Conservation (phyloP, 2,797 vertebrate genomes). For the Channallabes apus region DNA sequence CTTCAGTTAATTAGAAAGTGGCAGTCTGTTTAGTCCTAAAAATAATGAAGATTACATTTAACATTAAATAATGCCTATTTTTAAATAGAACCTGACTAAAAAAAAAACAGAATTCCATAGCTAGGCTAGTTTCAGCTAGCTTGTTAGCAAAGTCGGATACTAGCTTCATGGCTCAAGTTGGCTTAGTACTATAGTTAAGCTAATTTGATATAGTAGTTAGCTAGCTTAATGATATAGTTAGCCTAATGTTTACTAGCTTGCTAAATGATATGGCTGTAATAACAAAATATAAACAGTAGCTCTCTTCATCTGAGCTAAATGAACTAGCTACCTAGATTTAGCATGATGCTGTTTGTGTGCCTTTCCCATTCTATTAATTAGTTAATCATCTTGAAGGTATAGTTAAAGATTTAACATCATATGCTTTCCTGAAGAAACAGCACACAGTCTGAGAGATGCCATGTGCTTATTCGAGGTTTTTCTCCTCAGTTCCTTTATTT, state of each 20-base stretch:
- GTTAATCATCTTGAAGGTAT: background rate
- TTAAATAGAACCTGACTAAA: background rate
- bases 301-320: background rate
- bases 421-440: background rate
- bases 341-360: too few species aligned
- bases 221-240: background rate
- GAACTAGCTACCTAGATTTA: background rate
- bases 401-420: background rate
- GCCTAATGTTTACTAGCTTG: background rate
- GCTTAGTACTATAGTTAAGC: background rate
- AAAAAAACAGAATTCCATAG: background rate
- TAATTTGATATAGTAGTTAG: background rate
- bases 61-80: too few species aligned
- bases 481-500: background rate
- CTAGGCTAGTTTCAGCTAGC: background rate
- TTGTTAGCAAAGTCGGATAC: conserved; percentile 6
- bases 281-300: background rate
- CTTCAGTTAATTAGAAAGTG: background rate
- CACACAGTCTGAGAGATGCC: background rate
- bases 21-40: background rate
- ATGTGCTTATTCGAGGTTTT: background rate
- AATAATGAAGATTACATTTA: too few species aligned
- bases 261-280: background rate
- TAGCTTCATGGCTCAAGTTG: background rate
- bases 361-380: background rate